Evolutionary conservation across 1,140 invertebrate species (phyloP), one percentile per base, ranked within the genome.

Genomic region (Apis laboriosa): DNA sequence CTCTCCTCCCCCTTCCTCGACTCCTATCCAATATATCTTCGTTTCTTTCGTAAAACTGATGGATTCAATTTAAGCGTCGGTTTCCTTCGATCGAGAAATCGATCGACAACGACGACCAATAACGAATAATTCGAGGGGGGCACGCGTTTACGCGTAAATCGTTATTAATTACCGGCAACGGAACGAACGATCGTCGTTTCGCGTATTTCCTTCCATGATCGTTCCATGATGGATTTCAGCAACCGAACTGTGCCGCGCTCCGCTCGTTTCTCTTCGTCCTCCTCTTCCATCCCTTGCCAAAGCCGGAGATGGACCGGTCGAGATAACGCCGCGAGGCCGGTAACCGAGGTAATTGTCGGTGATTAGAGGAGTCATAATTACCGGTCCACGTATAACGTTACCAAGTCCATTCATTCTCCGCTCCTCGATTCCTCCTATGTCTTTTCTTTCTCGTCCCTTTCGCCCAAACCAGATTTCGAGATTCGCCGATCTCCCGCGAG

Each of bases 321-420:
- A 90, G 90, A 92, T 92, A 92, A 92, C 88, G 87, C 89, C 90
- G 90, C 89, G 88, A 90, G 90, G 83, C 88, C 87, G 90, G 90
- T 92, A 92, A 92, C 92, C 91, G 90, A 91, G 86, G 91, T 93
- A 93, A 93, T 92, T 91, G 92, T 91, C 92, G 90, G 88, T 92
- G 90, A 93, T 93, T 92, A 93, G 92, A 92, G 91, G 91, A 93
- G 91, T 93, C 91, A 93, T 93, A 93, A 93, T 93, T 93, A 92
- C 91, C 89, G 89, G 89, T 84, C 88, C 89, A 85, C 86, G 90
- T 90, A 91, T 91, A 91, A 91, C 90, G 89, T 92, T 92, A 90
- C 90, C 80, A 80, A 83, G 88, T 92, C 86, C 89, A 92, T 92
- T 92, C 89, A 90, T 93, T 90, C 86, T 80, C 84, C 76, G 34